phyloP scores from a whole-genome alignment of 2,888 invertebrate species.

The Tromatobia lineatoria region DNA sequence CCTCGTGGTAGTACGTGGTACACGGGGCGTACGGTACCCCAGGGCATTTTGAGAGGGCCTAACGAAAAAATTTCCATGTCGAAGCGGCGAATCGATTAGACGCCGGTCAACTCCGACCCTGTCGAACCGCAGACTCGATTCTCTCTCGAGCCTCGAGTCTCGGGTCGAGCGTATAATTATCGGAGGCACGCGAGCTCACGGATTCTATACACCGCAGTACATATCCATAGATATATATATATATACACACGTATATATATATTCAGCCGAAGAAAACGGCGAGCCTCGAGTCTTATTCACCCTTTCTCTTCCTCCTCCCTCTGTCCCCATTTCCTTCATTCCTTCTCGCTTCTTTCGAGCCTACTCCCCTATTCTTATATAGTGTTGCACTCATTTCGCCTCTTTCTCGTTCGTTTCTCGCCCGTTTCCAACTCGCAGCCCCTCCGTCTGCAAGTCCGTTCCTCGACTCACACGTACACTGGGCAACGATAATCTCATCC shows the following conservation, averaged over 20 bases:
- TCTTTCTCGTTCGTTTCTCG: conserved; percentile 46
- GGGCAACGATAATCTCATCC: conserved; percentile 1
- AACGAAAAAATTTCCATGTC: conserved; percentile 80
- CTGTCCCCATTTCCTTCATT: conserved; percentile 45
- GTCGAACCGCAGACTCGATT: conserved; percentile 83
- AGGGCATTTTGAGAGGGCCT: conserved; percentile 25
- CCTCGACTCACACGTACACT: conserved; percentile 35
- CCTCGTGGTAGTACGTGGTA: conserved; percentile 29
- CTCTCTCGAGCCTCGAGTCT: conserved; percentile 73
- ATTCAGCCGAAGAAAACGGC: conserved; percentile 51
- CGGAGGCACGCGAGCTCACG: conserved; percentile 82
- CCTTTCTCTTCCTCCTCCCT: conserved; percentile 47
- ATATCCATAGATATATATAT: too few relatives aligned
- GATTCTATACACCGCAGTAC: conserved; percentile 72
- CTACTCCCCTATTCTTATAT: conserved; percentile 15
- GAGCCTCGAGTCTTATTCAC: conserved; percentile 71
- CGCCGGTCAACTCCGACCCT: conserved; percentile 84
- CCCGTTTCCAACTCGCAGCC: conserved; percentile 48
- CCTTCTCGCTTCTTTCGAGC: conserved; percentile 41
- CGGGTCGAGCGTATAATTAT: conserved; percentile 83
- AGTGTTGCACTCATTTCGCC: conserved; percentile 34
- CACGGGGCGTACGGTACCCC: conserved; percentile 56
- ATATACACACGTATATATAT: background rate
- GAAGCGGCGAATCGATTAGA: conserved; percentile 84
- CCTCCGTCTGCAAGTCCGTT: conserved; percentile 20